These are phyloP conservation scores for Phylloscopus trochilus DNA, from an alignment of 2,113 vertebrate species.

Conservation along the genomic window DNA sequence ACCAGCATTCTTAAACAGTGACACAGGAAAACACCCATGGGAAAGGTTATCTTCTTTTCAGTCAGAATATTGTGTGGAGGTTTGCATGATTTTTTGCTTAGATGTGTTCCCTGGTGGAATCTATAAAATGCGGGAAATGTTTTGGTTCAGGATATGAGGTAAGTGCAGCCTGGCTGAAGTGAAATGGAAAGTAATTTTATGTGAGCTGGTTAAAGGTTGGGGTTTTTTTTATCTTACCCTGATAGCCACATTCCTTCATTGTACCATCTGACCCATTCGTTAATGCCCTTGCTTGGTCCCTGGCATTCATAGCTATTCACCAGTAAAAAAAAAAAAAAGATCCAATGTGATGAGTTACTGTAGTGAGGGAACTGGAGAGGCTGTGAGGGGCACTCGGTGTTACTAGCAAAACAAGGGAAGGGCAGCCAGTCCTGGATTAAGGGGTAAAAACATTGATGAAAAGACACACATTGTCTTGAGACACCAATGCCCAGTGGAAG, in stretches of 20 bases:
- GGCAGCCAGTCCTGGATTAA: not conserved
- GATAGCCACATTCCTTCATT: not conserved
- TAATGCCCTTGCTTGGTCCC: not conserved
- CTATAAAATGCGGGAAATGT: not conserved
- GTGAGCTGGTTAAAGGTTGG: not conserved
- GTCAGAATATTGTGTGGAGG: not conserved
- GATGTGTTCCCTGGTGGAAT: not conserved
- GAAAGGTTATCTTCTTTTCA: not conserved
- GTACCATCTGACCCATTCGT: not conserved
- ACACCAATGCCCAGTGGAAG: not conserved
- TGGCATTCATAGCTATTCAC: not conserved
- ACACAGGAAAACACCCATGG: not conserved
- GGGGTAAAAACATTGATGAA: not conserved
- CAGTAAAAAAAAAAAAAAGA: not conserved
- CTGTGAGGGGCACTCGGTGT: rapidly evolving
- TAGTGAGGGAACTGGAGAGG: not conserved
- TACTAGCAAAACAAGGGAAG: not conserved
- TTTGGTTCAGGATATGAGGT: not conserved
- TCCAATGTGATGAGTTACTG: not conserved
- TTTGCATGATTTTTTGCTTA: not conserved
- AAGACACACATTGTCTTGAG: not conserved
- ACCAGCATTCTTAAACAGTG: constrained; percentile 22
- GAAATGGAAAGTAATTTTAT: not conserved
- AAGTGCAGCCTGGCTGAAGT: not conserved
- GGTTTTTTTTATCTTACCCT: not conserved